Evolutionary conservation across 2,113 vertebrate genomes (phyloP).

Genomic region (Ardeotis arabs): DNA sequence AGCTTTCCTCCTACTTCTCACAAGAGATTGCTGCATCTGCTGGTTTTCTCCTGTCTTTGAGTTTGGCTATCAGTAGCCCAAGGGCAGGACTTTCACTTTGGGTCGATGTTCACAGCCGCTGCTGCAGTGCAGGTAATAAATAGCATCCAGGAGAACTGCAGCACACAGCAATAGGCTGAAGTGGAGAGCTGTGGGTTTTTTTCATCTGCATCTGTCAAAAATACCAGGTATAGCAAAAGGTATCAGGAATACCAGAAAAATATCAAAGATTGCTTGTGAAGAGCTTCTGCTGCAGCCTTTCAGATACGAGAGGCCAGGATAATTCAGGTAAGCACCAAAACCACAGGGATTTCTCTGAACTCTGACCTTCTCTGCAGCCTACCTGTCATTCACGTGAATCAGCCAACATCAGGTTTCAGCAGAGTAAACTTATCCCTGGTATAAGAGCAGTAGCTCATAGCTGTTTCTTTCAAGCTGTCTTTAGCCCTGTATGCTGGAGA

Average conservation of each 20-base stretch:
- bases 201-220: not conserved
- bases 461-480: not conserved
- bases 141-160: not conserved
- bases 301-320: not conserved
- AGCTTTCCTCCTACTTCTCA: not conserved
- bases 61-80: not conserved
- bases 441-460: not conserved
- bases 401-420: not conserved
- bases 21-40: not conserved
- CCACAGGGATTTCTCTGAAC: not conserved
- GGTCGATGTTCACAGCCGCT: not conserved
- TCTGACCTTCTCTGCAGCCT: not conserved
- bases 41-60: not conserved
- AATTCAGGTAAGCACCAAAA: not conserved
- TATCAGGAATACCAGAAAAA: not conserved
- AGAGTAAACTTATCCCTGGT: not conserved
- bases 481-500: not conserved
- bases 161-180: not conserved
- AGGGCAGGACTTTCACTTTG: not conserved
- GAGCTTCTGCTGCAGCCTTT: not conserved
- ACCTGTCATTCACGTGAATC: not conserved
- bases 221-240: not conserved
- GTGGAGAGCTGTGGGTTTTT: not conserved
- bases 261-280: not conserved
- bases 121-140: not conserved